Evolutionary conservation across 2,113 vertebrate genomes (phyloP).

Genomic region (Lepus timidus): DNA sequence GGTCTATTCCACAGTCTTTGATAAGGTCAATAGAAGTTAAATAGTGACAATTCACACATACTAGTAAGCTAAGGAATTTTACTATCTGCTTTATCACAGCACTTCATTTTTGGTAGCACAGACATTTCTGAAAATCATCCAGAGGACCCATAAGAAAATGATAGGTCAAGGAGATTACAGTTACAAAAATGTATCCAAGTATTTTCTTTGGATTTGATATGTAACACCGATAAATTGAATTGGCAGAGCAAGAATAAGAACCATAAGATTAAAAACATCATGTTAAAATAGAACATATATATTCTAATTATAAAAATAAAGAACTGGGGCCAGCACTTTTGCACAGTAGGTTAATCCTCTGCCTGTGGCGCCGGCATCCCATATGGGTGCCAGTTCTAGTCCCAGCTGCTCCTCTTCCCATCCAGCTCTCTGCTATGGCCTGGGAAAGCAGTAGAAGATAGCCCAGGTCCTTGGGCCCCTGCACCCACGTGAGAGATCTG

Average conservation of each 20-base stretch:
- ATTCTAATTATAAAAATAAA: conserved; percentile 8
- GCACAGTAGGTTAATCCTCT: no score
- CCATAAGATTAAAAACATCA: not conserved
- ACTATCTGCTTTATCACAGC: not conserved
- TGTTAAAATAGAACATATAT: not conserved
- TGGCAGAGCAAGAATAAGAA: not conserved
- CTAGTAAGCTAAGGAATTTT: not conserved
- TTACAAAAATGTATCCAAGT: not conserved
- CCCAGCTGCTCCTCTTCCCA: no score
- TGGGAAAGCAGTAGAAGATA: no score
- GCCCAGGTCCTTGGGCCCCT: no score
- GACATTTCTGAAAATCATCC: not conserved
- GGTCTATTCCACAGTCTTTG: not conserved
- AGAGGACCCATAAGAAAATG: not conserved
- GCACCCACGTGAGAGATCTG: no score
- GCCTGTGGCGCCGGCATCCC: no score
- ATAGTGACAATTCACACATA: not conserved
- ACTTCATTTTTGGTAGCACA: conserved; percentile 24
- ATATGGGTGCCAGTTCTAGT: no score
- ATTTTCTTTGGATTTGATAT: not conserved
- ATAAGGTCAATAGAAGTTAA: conserved; percentile 28
- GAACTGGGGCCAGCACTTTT: no score
- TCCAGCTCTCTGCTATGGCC: no score
- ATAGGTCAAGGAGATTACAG: not conserved
- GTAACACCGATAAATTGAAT: not conserved